Evolutionary conservation across 2,888 invertebrate species (phyloP), one percentile per base, ranked within the genome.

Genomic region (Aelia acuminata): DNA sequence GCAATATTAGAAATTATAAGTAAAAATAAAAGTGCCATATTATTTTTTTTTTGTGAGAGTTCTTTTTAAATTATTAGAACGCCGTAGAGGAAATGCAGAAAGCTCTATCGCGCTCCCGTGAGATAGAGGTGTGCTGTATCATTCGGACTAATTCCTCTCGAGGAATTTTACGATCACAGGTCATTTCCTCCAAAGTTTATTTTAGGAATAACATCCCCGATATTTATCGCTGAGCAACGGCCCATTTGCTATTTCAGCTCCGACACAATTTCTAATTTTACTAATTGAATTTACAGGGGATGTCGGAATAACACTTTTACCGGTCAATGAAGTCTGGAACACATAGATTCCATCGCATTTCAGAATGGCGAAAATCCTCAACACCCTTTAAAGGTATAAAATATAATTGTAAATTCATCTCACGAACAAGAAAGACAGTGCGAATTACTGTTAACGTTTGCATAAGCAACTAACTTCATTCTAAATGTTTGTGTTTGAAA

Each of bases 161-260:
- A 35, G 31, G 63, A 70, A 70, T 70, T 70, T 70, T 31, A 35
- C 63, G 31, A 70, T 70, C 35, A 20, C 63, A 35, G 63, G 15
- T 20, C 63, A 70, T 70, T 70, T 70, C 63, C 57, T 57, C 26
- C 13, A n/a, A 8, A 57, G 63, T 70, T 35, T 70, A 70, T 70
- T 70, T 70, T 70, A 20, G 35, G 35, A 35, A 35, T 70, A 35
- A 31, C 63, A 18, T 35, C 7, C 31, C 20, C 31, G 18, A 35
- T 70, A 35, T 18, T 70, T 70, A 70, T 70, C 63, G 15, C 7
- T n/a, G n/a, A n/a, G 7, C 35, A 7, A 35, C 18, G 63, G 2
- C 18, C 63, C 35, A 35, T 70, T 70, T 35, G 15, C 63, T 70
- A 70, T 70, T 70, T 70, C 18, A 20, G 63, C 35, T 70, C 63